phyloP scores from a whole-genome alignment of 2,888 invertebrate species.

The Drosophila lutescens region DNA sequence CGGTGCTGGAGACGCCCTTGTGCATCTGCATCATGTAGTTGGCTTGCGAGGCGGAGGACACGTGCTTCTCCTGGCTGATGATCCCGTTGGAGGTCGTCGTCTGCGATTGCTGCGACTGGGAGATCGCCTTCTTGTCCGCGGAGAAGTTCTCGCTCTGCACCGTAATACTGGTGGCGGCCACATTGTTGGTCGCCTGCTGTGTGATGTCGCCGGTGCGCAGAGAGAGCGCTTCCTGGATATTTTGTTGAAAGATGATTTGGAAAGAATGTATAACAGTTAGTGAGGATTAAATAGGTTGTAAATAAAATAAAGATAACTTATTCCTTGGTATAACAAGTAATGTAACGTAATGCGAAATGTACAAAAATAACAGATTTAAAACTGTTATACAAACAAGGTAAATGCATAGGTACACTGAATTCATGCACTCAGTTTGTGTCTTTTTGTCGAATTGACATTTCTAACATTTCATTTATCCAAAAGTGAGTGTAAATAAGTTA shows the following conservation, averaged over 20 bases:
- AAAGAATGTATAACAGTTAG: conserved; percentile 13
- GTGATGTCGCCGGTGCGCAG: conserved; percentile 93
- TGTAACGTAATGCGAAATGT: background rate
- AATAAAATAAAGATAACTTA: background rate
- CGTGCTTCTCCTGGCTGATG: conserved; percentile 90
- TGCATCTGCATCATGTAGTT: conserved; percentile 92
- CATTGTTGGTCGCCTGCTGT: conserved; percentile 93
- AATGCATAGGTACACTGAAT: background rate
- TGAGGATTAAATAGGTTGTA: background rate
- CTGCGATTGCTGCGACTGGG: conserved; percentile 90
- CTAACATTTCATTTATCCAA: too few species aligned
- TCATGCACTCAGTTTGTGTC: background rate
- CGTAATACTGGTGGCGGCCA: conserved; percentile 93
- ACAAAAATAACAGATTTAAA: conserved; percentile 14
- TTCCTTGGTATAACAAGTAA: background rate
- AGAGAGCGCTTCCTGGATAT: conserved; percentile 91
- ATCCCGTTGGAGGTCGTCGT: conserved; percentile 92
- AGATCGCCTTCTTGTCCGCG: conserved; percentile 90
- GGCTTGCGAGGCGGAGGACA: conserved; percentile 90
- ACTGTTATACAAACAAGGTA: conserved; percentile 13
- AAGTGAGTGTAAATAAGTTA: too few species aligned
- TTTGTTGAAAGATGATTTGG: background rate
- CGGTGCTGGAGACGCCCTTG: conserved; percentile 89
- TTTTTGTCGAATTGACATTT: too few species aligned
- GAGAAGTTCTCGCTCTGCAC: conserved; percentile 94